Evolutionary conservation across 2,888 invertebrate genomes (phyloP), one percentile per base, ranked within the genome.

Genomic region (Cryptocheilus praepositus): DNA sequence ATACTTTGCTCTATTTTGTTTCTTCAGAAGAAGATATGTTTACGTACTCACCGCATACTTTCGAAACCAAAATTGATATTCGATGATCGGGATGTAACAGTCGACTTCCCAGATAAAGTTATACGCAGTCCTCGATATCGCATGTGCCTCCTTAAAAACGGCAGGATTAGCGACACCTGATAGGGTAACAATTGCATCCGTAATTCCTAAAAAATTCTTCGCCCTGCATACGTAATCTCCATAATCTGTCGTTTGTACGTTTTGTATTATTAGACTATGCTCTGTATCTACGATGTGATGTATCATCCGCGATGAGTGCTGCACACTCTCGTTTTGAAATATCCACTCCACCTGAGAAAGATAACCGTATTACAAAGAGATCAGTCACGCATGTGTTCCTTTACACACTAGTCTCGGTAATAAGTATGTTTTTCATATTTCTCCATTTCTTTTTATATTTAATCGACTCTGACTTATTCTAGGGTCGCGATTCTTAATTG

Each of bases 41-140:
- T 52, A 1, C 22, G 5, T 21, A 22, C 46, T 21, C 68, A 89
- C 89, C 83, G 77, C 77, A 67, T 81, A 85, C 76, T 86, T 85
- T 44, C 89, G 84, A 78, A 90, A 90, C 78, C 86, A 83, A 83
- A 92, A 89, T 77, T 90, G 90, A 73, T 93, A 92, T 89, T 96
- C 95, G 79, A 94, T 93, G 59, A 96, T 93, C 0, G 94, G 92
- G 43, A 94, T 93, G 86, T 95, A 94, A 63, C 95, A 95, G 83
- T 96, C 95, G 0, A 95, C 95, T 84, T 95, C 94, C 96, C 96
- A 96, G 60, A 95, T 92, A 2, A 96, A 90, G 5, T 92, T 93
- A 84, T 94, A 95, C 25, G 93, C 89, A 60, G 88, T 88, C 70
- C 91, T 63, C 86, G 92, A 55, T 2, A 84, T 74, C n/a, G 90